phyloP scores from a whole-genome alignment of 2,797 vertebrate species.

The Smutsia gigantea region DNA sequence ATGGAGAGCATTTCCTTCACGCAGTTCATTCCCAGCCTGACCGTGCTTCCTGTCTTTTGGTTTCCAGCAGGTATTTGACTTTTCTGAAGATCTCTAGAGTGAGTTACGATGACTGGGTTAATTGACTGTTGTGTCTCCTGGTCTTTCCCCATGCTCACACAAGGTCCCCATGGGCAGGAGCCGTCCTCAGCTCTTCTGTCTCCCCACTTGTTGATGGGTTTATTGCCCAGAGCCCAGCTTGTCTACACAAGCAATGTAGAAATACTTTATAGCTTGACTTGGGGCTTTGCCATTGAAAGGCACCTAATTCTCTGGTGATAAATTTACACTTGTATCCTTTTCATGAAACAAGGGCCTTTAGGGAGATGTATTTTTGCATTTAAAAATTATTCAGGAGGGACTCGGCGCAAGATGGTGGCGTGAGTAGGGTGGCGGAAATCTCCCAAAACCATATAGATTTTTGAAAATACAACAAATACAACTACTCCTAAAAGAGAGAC shows the following conservation, averaged over 20 bases:
- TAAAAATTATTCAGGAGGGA: not conserved
- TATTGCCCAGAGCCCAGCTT: not conserved
- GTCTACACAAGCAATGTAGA: not conserved
- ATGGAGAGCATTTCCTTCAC: not conserved
- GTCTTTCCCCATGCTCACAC: not conserved
- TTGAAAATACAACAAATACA: too few species aligned
- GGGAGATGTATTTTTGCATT: not conserved
- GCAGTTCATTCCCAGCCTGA: not conserved
- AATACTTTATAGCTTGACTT: not conserved
- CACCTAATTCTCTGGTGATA: not conserved
- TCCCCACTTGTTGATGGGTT: not conserved
- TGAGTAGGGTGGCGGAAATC: too few species aligned
- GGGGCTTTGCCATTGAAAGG: not conserved
- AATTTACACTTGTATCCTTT: not conserved
- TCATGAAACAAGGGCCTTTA: not conserved
- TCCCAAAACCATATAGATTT: too few species aligned
- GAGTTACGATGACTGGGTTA: not conserved
- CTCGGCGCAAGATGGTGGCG: too few species aligned
- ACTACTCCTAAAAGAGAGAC: too few species aligned
- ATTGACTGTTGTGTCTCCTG: not conserved
- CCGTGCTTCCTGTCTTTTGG: not conserved
- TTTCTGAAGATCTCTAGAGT: not conserved
- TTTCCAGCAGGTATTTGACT: not conserved
- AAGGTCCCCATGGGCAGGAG: not conserved
- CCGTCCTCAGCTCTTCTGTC: not conserved